Evolutionary conservation across 2,113 vertebrate species (phyloP), one percentile per base, ranked within the genome.

Genomic region (Paralichthys olivaceus): DNA sequence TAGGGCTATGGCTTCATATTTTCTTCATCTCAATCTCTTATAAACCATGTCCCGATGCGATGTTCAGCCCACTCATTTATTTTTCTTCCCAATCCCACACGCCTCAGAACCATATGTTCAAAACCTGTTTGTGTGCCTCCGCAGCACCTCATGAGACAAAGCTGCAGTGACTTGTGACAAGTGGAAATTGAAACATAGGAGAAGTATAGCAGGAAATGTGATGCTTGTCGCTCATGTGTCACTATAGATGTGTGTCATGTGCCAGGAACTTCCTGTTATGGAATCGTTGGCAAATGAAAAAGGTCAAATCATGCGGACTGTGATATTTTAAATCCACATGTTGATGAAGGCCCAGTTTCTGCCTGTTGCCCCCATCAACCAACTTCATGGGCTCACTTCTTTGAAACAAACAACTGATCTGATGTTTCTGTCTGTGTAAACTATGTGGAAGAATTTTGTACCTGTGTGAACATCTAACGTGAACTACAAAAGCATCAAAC

Each of bases 131-230:
- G 15, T 28, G 22, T 29, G 8, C 25, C 32, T 19, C 14, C 14
- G 15, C 15, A 19, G 15, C 6, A 6, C 22, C 43, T 15, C 13
- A n/a, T 58, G 3, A 34, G 17, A 47, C n/a, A 20, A 62, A 55
- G 55, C 1, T 7, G 2, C 29, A 12, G 7, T 17, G 8, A 6
- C 81, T 86, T 90, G 85, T 89, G 90, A 91, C 80, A 80, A 14
- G 58, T 85, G 62, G 25, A 69, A 17, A 77, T 79, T 81, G 68
- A 73, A 77, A 75, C 83, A 82, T 75, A 79, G 34, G 83, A 84
- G 73, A 79, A 45, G 67, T 57, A 26, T n/a, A 69, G 63, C 76
- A 86, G 87, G 91, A 90, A 91, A 73, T 83, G 72, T 85, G 87
- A 83, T 69, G 69, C 17, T 28, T 3, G 53, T 22, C n/a, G 4